Evolutionary conservation across 1,140 invertebrate species (phyloP).

Genomic region (Lutraria rhynchaena): DNA sequence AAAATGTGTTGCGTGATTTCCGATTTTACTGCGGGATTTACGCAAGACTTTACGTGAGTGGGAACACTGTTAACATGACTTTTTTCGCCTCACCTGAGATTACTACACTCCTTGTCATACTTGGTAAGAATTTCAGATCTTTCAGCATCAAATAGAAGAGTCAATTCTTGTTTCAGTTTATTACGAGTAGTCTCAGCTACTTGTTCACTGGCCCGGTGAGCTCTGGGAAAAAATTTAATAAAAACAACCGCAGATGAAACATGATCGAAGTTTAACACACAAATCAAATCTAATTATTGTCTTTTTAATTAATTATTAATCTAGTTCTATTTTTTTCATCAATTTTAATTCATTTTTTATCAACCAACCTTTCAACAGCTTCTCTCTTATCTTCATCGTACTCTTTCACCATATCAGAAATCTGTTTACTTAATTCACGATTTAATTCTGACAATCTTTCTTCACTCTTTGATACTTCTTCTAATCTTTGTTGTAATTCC

Average conservation of each 20-base stretch:
- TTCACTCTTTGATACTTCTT: conserved; percentile 75
- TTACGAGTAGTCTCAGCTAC: conserved; percentile 64
- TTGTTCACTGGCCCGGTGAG: conserved; percentile 66
- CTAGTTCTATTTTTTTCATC: no score
- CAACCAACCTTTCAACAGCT: conserved; percentile 76
- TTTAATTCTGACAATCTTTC: conserved; percentile 76
- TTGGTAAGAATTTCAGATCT: conserved; percentile 64
- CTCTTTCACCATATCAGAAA: conserved; percentile 76
- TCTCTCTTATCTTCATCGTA: conserved; percentile 75
- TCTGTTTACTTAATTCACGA: conserved; percentile 73
- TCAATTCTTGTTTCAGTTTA: conserved; percentile 61
- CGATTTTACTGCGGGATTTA: no score
- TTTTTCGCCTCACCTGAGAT: conserved; percentile 65
- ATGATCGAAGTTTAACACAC: no score
- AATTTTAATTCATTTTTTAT: no score
- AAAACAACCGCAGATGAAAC: no score
- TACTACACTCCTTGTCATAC: conserved; percentile 67
- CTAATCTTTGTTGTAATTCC: conserved; percentile 74
- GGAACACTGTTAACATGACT: no score
- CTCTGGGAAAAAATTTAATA: conserved; percentile 45
- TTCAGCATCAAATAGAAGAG: conserved; percentile 61
- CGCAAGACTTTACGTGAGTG: no score
- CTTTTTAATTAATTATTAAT: no score
- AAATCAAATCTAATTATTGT: no score
- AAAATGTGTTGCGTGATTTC: no score